phyloP scores from a whole-genome alignment of 1,140 invertebrate genomes.

The Rhyzopertha dominica region DNA sequence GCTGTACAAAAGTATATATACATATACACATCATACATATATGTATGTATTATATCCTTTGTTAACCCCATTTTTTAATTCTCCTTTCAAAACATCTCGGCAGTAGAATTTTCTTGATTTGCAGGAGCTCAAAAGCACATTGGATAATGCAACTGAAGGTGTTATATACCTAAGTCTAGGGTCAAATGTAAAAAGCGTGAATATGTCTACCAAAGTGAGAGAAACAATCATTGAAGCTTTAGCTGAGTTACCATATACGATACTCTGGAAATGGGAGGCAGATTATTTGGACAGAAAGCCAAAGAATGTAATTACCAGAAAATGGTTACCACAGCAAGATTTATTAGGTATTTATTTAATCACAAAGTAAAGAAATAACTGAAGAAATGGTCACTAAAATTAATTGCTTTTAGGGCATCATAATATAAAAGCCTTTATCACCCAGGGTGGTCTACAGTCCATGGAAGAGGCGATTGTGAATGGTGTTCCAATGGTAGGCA shows the following conservation, averaged over 20 bases:
- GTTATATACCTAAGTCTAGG: conserved; percentile 54
- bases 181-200: conserved; percentile 51
- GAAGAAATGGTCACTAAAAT: too few relatives aligned
- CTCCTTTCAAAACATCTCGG: too few relatives aligned
- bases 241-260: conserved; percentile 47
- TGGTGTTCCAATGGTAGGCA: conserved; percentile 49
- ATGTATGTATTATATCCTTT: too few relatives aligned
- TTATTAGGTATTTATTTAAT: conserved; percentile 56
- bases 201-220: conserved; percentile 47
- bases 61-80: too few relatives aligned
- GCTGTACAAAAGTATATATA: too few relatives aligned
- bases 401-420: conserved; percentile 44
- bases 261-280: conserved; percentile 54
- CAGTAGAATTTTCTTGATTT: too few relatives aligned
- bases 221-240: conserved; percentile 48
- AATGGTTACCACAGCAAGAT: conserved; percentile 68
- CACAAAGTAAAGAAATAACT: too few relatives aligned
- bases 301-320: conserved; percentile 55
- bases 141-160: conserved; percentile 47
- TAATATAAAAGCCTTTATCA: conserved; percentile 45
- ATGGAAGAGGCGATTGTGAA: conserved; percentile 47
- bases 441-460: conserved; percentile 52
- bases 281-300: conserved; percentile 49
- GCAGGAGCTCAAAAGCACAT: too few relatives aligned
- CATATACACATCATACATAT: too few relatives aligned